Percentiles rank a stretch among this genome's conserved stretches.
Conservation (phyloP, 1,140 invertebrate species). For the Polypedilum vanderplanki region DNA sequence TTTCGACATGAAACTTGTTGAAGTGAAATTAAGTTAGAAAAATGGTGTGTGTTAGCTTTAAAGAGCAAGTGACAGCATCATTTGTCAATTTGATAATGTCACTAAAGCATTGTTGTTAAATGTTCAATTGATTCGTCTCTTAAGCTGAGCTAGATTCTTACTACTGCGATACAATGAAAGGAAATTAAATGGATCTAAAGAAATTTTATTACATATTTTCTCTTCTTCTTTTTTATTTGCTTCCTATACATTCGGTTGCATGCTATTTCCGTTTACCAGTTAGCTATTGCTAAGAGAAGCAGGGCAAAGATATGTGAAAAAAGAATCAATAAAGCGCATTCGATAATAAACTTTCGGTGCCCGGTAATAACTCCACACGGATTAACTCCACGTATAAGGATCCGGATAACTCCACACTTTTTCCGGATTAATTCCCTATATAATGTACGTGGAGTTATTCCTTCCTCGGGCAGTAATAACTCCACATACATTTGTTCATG, state of each 20-base stretch:
- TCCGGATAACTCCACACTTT: no score
- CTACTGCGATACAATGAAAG: neutral
- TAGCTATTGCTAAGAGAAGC: neutral
- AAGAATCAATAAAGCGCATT: slow-evolving; percentile 17
- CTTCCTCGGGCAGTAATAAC: no score
- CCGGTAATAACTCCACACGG: neutral
- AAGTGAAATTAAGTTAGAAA: no score
- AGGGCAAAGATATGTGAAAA: neutral
- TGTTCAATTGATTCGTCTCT: slow-evolving; percentile 9
- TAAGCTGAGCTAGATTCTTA: neutral
- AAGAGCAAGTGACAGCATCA: neutral
- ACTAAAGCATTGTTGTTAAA: slow-evolving; percentile 5
- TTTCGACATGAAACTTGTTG: no score
- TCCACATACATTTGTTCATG: no score
- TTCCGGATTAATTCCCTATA: no score
- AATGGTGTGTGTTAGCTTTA: no score
- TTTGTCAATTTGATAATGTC: slow-evolving; percentile 3
- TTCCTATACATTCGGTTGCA: neutral
- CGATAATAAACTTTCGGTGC: neutral
- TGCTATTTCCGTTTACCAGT: slow-evolving; percentile 11
- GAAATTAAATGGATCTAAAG: neutral
- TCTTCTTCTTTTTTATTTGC: neutral
- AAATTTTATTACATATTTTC: neutral
- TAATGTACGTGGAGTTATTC: no score
- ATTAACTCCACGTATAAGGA: neutral